Evolutionary conservation across 2,888 invertebrate species (phyloP), one percentile per base, ranked within the genome.

Genomic region (Heteropelma amictum): DNA sequence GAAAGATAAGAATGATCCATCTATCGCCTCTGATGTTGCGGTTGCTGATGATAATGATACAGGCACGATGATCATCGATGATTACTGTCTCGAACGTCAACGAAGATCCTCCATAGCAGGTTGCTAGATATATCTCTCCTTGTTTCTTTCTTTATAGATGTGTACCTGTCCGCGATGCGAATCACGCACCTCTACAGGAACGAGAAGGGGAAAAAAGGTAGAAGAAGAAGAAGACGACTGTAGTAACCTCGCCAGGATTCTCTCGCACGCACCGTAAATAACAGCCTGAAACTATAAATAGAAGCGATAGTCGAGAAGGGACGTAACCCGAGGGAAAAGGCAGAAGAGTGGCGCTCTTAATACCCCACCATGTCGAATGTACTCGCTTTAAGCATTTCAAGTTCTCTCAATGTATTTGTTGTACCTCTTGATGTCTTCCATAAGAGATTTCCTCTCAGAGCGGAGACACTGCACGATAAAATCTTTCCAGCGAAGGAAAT

Each of bases 261-360:
- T 79, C 72, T 61, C 65, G 54, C 78, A 77, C 76, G 72, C 79
- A 79, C 67, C 75, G 76, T 79, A 80, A 79, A 80, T 78, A 79
- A 80, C 77, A 80, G 79, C 75, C 77, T 76, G 47, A 72, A 72
- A 78, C 78, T 80, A 80, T 80, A 80, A 80, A 80, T 80, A 80
- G 79, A 79, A 45, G 19, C 75, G 67, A 70, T 74, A 67, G 70
- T 76, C 68, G 72, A 77, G 51, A 47, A 54, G 69, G n/a, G n/a
- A 60, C 72, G 77, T 53, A 74, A 58, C 72, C 47, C 17, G 60
- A 51, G 45, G 38, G 60, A 65, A 54, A 61, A 67, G 53, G 63
- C 54, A 69, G 61, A 73, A 80, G 76, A 79, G 79, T 77, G 78
- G 80, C 80, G 77, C 79, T 58, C 70, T 56, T 69, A 49, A 42